These are phyloP conservation scores for Resseliella maxima DNA, from an alignment of 2,888 invertebrate genomes.

Conservation along the genomic window DNA sequence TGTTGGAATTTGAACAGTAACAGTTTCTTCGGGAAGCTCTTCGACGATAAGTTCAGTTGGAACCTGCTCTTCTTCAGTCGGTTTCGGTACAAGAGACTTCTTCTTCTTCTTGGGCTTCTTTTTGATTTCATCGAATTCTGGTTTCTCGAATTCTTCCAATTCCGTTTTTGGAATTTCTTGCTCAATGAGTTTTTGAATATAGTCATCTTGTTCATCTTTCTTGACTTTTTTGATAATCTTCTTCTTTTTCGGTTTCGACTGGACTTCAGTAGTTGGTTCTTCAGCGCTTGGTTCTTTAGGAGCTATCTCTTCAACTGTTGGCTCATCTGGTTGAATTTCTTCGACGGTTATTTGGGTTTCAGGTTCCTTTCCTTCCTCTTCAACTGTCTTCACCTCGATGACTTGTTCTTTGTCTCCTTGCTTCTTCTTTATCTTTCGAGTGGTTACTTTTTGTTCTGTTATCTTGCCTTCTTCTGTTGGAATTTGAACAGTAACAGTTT, in stretches of 20 bases:
- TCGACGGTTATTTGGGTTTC: constrained; percentile 67
- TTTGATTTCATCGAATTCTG: constrained; percentile 46
- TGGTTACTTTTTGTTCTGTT: constrained; percentile 63
- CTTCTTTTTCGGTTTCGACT: constrained; percentile 60
- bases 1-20: constrained; percentile 60
- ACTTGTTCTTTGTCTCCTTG: constrained; percentile 65
- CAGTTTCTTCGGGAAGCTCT: constrained; percentile 62
- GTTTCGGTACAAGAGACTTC: constrained; percentile 59
- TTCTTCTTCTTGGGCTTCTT: constrained; percentile 11
- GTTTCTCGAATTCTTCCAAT: constrained; percentile 65
- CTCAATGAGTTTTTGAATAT: constrained; percentile 58
- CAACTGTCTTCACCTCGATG: constrained; percentile 66
- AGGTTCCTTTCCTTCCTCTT: constrained; percentile 66
- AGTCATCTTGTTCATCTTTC: constrained; percentile 62
- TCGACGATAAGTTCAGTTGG: constrained; percentile 60
- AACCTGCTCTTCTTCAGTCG: neutral
- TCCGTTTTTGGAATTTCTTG: constrained; percentile 64
- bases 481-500: constrained; percentile 59
- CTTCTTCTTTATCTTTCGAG: constrained; percentile 64
- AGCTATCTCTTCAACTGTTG: neutral
- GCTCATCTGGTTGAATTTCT: constrained; percentile 57
- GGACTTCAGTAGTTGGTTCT: constrained; percentile 61
- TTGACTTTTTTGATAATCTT: constrained; percentile 57
- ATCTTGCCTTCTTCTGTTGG: constrained; percentile 65
- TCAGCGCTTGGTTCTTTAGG: constrained; percentile 56